Percentiles rank a stretch among this genome's conserved stretches.
Conservation (phyloP, 2,113 vertebrate genomes). For the Peromyscus maniculatus region DNA sequence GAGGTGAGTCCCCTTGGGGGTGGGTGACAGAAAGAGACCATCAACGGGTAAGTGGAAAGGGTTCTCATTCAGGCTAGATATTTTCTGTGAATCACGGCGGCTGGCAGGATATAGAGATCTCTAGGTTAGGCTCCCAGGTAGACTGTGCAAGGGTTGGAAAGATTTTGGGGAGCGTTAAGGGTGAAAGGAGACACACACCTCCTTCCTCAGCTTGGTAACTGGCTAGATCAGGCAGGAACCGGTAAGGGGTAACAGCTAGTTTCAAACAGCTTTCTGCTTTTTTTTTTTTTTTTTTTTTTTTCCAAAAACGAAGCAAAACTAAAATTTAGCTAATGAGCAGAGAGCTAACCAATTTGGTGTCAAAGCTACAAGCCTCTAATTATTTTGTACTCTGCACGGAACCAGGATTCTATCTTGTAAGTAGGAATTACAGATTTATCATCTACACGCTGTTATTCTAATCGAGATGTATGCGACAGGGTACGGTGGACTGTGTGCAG, state of each 20-base stretch:
- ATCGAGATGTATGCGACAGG: background rate
- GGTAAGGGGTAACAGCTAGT: background rate
- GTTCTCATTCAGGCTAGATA: no score
- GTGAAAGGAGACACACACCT: background rate
- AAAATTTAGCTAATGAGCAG: background rate
- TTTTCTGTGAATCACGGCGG: background rate
- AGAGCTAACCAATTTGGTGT: background rate
- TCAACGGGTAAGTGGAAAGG: rapidly evolving
- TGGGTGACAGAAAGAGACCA: rapidly evolving
- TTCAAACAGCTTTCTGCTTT: background rate
- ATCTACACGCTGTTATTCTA: background rate
- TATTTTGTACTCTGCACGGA: background rate
- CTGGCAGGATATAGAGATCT: background rate
- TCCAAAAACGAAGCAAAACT: background rate
- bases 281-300: background rate
- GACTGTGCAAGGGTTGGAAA: background rate
- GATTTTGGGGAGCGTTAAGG: background rate
- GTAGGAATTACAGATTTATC: constrained; percentile 3
- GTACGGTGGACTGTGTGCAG: no score
- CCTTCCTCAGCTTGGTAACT: background rate
- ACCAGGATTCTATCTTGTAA: background rate
- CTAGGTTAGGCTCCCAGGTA: no score
- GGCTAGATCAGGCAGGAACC: background rate
- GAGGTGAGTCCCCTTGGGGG: background rate
- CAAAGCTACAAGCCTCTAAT: background rate